These are phyloP conservation scores for Brachypterus glaber DNA, from an alignment of 2,888 invertebrate species.

Conservation along the genomic window DNA sequence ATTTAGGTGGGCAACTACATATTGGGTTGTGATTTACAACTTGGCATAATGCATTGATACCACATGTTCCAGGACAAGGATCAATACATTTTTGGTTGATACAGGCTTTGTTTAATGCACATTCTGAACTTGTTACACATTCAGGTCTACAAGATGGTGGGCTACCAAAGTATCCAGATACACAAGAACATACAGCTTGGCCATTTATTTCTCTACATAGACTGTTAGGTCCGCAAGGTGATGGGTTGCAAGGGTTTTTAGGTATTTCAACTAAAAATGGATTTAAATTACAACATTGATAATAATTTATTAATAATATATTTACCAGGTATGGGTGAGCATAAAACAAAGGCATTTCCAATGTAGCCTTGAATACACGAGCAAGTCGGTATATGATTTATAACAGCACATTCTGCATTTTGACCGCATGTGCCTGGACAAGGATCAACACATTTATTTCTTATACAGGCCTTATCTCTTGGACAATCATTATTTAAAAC, in stretches of 20 bases:
- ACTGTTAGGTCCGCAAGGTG: slow-evolving; percentile 53
- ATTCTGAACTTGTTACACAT: slow-evolving; percentile 44
- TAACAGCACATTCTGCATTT: slow-evolving; percentile 61
- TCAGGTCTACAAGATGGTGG: slow-evolving; percentile 48
- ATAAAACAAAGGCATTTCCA: slow-evolving; percentile 64
- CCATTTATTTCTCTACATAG: slow-evolving; percentile 46
- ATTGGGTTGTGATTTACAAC: slow-evolving; percentile 51
- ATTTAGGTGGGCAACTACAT: slow-evolving; percentile 46
- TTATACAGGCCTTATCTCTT: slow-evolving; percentile 58
- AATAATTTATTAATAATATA: slow-evolving; percentile 28
- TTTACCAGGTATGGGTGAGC: slow-evolving; percentile 48
- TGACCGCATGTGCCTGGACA: slow-evolving; percentile 68
- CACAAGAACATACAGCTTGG: slow-evolving; percentile 50
- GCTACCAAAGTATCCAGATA: slow-evolving; percentile 42
- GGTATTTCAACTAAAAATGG: slow-evolving; percentile 22
- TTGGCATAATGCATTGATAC: slow-evolving; percentile 45
- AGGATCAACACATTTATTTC: slow-evolving; percentile 61
- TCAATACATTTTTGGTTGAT: slow-evolving; percentile 46
- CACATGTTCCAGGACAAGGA: slow-evolving; percentile 50
- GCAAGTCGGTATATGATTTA: slow-evolving; percentile 70
- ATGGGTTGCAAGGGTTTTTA: slow-evolving; percentile 55
- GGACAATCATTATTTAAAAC: slow-evolving; percentile 63
- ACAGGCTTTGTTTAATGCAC: slow-evolving; percentile 42
- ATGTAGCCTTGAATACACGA: slow-evolving; percentile 59
- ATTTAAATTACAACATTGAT: too few species aligned